Percentiles rank a stretch among this genome's conserved stretches.
Evolutionary conservation across 2,888 invertebrate genomes (phyloP).

Genomic region (Athalia cordata): DNA sequence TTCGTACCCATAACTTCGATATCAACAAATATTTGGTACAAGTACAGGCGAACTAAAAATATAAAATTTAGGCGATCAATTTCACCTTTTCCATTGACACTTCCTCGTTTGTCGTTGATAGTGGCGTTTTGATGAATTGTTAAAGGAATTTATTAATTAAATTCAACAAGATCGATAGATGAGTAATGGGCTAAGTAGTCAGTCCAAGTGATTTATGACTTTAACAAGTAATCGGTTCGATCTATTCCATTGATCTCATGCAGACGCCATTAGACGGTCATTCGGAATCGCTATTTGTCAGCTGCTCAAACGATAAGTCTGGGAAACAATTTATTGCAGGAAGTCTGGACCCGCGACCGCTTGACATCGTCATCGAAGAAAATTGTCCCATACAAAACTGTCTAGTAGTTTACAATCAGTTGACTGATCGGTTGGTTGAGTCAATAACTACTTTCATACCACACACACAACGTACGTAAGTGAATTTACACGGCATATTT

Average conservation of each 20-base stretch:
- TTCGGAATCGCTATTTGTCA: slow-evolving; percentile 32
- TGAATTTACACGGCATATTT: too few relatives aligned
- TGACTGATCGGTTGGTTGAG: too few relatives aligned
- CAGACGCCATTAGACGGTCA: slow-evolving; percentile 24
- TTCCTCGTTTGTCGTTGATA: too few relatives aligned
- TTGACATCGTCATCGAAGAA: not conserved
- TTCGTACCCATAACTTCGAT: not conserved
- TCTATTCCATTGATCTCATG: slow-evolving; percentile 31
- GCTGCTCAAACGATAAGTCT: slow-evolving; percentile 17
- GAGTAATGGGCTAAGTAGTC: slow-evolving; percentile 6
- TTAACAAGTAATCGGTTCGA: slow-evolving; percentile 26
- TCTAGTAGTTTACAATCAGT: not conserved
- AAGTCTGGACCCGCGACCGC: not conserved
- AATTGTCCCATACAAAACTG: slow-evolving; percentile 17
- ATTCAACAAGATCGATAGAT: slow-evolving; percentile 33
- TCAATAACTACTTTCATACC: too few relatives aligned
- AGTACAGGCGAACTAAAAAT: slow-evolving; percentile 1
- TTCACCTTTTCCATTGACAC: not conserved
- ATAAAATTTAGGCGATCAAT: not conserved
- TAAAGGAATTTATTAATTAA: slow-evolving; percentile 32
- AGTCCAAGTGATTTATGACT: slow-evolving; percentile 23
- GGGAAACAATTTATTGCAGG: slow-evolving; percentile 15
- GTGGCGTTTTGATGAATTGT: not conserved
- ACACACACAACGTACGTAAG: too few relatives aligned
- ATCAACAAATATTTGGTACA: not conserved